Percentiles rank a stretch among this genome's conserved stretches.
Conservation (phyloP, 2,888 invertebrate species). For the Pheosia gnoma region DNA sequence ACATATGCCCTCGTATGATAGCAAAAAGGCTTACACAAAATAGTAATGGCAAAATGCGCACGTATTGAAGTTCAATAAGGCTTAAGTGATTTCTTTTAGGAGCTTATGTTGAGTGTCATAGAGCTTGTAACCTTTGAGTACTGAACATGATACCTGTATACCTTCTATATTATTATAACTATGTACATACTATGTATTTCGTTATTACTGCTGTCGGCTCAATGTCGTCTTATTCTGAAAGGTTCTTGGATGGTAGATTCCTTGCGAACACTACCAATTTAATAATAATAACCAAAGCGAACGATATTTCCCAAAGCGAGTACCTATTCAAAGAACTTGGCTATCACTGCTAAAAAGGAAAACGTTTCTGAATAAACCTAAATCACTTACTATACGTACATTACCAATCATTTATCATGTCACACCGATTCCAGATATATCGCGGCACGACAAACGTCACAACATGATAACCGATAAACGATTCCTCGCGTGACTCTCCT, state of each 20-base stretch:
- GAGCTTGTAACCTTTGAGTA: constrained; percentile 3
- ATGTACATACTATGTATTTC: too few relatives aligned
- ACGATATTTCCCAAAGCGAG: too few relatives aligned
- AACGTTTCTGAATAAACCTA: too few relatives aligned
- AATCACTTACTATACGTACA: too few relatives aligned
- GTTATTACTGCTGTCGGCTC: too few relatives aligned
- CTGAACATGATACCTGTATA: constrained; percentile 9
- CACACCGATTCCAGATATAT: constrained; percentile 15
- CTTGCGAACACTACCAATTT: too few relatives aligned
- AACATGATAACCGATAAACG: constrained; percentile 9
- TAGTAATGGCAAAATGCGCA: constrained; percentile 26
- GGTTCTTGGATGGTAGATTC: too few relatives aligned
- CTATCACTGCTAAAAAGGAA: too few relatives aligned
- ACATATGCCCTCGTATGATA: constrained; percentile 31
- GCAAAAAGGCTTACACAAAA: constrained; percentile 31
- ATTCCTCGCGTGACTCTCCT: constrained; percentile 24
- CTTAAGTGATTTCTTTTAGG: constrained; percentile 34
- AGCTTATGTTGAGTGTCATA: constrained; percentile 10
- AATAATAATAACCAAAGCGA: too few relatives aligned
- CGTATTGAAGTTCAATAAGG: constrained; percentile 40
- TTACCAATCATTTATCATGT: constrained; percentile 16
- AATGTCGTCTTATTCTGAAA: too few relatives aligned
- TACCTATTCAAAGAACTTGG: too few relatives aligned
- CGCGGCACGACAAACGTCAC: constrained; percentile 1
- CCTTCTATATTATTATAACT: too few relatives aligned